These are phyloP conservation scores for Acipenser ruthenus DNA, from an alignment of 2,797 vertebrate genomes.

Conservation along the genomic window DNA sequence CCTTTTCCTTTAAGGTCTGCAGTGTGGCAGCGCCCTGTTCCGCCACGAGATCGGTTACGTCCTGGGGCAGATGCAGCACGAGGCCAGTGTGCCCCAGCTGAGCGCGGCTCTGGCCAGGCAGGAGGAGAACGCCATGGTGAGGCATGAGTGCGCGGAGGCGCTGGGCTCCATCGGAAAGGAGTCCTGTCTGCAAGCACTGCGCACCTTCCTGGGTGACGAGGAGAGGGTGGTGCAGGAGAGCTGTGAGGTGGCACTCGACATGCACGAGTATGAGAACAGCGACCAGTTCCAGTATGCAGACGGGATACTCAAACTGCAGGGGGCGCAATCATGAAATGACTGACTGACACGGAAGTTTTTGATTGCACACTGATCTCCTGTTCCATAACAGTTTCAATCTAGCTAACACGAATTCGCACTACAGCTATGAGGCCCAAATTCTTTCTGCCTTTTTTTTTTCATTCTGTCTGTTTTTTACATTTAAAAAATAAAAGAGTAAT, in stretches of 20 bases:
- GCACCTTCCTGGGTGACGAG: conserved; percentile 49
- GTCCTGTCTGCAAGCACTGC: conserved; percentile 67
- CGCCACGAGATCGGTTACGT: conserved; percentile 90
- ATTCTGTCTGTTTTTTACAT: not conserved
- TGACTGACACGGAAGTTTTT: not conserved
- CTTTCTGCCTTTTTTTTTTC: too few relatives aligned
- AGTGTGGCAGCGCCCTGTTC: conserved; percentile 75
- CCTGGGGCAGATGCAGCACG: conserved; percentile 85
- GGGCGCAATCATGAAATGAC: conserved; percentile 18
- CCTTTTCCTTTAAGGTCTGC: conserved; percentile 57
- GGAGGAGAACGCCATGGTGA: conserved; percentile 81
- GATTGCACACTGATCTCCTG: not conserved
- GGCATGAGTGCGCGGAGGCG: conserved; percentile 89
- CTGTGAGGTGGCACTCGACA: conserved; percentile 87
- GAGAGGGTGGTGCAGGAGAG: conserved; percentile 90
- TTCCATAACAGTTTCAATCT: not conserved
- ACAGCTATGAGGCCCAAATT: too few relatives aligned
- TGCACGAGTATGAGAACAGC: conserved; percentile 75
- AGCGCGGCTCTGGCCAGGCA: conserved; percentile 42
- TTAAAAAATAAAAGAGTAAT: not conserved
- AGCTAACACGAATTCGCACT: not conserved
- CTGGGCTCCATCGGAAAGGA: conserved; percentile 81
- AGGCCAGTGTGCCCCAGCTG: conserved; percentile 70
- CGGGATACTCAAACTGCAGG: conserved; percentile 56
- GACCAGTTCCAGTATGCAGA: conserved; percentile 83